Percentiles rank a stretch among this genome's conserved stretches.
phyloP scores from a whole-genome alignment of 2,888 invertebrate species.

The Altica lythri region DNA sequence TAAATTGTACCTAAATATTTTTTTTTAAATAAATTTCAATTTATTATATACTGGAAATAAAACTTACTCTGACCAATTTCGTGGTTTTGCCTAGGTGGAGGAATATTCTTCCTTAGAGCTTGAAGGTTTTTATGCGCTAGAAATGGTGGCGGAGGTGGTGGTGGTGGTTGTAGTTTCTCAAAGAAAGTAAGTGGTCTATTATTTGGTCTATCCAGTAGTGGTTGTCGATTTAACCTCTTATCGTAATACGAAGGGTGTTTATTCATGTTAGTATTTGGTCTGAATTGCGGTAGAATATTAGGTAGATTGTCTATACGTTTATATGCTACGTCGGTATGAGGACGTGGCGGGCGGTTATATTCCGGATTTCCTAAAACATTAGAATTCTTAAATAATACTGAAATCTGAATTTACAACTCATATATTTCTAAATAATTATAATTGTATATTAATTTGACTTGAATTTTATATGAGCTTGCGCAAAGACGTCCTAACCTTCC shows the following conservation, averaged over 20 bases:
- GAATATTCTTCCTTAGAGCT: constrained; percentile 58
- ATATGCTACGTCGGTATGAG: constrained; percentile 51
- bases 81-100: constrained; percentile 30
- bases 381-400: too few relatives aligned
- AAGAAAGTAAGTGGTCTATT: constrained; percentile 56
- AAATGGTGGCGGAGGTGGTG: constrained; percentile 50
- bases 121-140: constrained; percentile 55
- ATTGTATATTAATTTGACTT: too few relatives aligned
- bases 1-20: too few relatives aligned
- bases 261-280: constrained; percentile 71
- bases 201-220: constrained; percentile 55
- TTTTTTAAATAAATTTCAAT: too few relatives aligned
- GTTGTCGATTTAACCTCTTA: constrained; percentile 50
- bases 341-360: constrained; percentile 54
- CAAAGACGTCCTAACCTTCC: too few relatives aligned
- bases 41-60: too few relatives aligned
- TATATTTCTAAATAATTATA: too few relatives aligned
- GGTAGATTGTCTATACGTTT: constrained; percentile 60
- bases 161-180: constrained; percentile 56
- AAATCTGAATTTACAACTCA: too few relatives aligned
- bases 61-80: too few relatives aligned
- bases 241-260: constrained; percentile 42
- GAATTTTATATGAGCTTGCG: too few relatives aligned
- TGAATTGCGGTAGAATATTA: constrained; percentile 73
- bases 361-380: constrained; percentile 43